Conservation (phyloP, 2,888 invertebrate genomes). For the Macrophya alboannulata region DNA sequence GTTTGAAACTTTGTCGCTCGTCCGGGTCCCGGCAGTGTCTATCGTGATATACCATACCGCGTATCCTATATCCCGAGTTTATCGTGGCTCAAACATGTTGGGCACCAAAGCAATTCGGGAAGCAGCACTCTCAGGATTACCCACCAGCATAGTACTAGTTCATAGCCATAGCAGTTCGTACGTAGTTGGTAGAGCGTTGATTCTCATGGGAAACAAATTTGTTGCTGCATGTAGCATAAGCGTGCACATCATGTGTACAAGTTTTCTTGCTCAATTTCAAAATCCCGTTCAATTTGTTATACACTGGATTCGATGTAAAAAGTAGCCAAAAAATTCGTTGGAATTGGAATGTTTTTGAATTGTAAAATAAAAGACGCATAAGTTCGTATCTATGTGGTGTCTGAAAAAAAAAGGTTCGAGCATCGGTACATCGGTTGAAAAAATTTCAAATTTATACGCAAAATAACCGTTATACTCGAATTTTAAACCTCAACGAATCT, state of each 20-base stretch:
- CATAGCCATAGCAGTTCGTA: conserved; percentile 14
- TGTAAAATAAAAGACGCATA: too few species aligned
- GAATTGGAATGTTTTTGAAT: too few species aligned
- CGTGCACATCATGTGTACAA: not conserved
- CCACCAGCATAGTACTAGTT: not conserved
- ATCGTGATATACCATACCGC: conserved; percentile 29
- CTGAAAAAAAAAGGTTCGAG: not conserved
- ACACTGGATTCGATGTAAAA: too few species aligned
- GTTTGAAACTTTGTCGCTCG: conserved; percentile 37
- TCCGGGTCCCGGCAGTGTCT: not conserved
- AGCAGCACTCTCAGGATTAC: conserved; percentile 43
- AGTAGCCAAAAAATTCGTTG: too few species aligned
- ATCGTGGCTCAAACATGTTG: conserved; percentile 25
- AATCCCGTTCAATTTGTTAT: not conserved
- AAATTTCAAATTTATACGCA: not conserved
- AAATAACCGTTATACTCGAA: not conserved
- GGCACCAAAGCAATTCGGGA: conserved; percentile 32
- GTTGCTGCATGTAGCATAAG: not conserved
- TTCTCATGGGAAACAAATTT: conserved; percentile 25
- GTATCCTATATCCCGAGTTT: conserved; percentile 24
- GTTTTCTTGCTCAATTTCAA: conserved; percentile 1
- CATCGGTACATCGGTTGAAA: not conserved
- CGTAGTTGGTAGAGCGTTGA: not conserved
- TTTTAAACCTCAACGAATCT: not conserved
- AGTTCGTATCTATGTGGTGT: not conserved